Base-by-base conservation (phyloP, 2,888 invertebrate genomes). In the Chironomus riparius region DNA sequence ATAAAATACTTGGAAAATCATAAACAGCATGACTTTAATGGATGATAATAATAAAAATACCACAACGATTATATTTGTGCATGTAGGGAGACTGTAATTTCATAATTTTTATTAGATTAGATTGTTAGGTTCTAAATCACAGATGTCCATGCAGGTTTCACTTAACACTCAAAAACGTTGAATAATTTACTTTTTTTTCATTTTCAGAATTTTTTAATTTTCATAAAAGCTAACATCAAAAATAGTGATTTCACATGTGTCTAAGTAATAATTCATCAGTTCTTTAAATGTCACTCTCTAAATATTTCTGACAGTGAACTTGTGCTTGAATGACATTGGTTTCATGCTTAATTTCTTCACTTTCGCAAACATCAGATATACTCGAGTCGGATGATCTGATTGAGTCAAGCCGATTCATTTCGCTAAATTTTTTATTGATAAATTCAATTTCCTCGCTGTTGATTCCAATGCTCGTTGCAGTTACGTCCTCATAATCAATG, bases 301-400 rank as follows among this genome's bases (percentile, higher is more conserved):
- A 68, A 65, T 74, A 74, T 68, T 74, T 74, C 68, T 73, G 68
- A 28, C 69, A 50, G 65, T 77, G 77, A 28, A 77, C 47, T 76
- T 77, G 77, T 68, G 76, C 77, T 21, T 76, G 72, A 18, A 76
- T 76, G n/a, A 76, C 70, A 62, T 47, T 77, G 3, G 24, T 56
- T 50, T 76, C 76, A 5, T 76, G 68, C 10, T 68, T 76, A 4
- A 15, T 48, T 5, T 48, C 24, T 2, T 21, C 38, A 3, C 12
- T 21, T 15, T 76, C 69, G 3, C 69, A 56, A 10, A 69, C 24
- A 18, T 69, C 69, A 2, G 76, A 76, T n/a, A 50, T 56, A 28
- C 76, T 76, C 4, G 76, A 76, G 10, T 76, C 76, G n/a, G 76
- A 24, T 15, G 74, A 74, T 18, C 61, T 28, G 28, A 3, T 47